Base-by-base conservation (phyloP, 2,113 vertebrate genomes). In the Numida meleagris region DNA sequence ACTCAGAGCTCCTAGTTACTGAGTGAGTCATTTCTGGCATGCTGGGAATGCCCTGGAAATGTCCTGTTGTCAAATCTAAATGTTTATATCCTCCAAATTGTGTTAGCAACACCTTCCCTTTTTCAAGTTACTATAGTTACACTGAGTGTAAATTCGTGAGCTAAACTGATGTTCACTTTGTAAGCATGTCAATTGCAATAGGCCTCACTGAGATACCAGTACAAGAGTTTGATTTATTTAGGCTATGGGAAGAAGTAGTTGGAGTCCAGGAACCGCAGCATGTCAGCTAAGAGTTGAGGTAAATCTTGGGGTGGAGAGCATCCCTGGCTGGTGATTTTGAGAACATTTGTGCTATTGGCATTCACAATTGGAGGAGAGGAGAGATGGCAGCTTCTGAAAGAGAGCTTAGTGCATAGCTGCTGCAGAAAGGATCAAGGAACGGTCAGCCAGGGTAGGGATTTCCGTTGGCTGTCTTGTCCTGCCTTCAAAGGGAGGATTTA, bases 111-210 rank as follows among this genome's bases (percentile, higher is more conserved):
- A 55, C 48, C 16, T 48, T 19, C 2, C 13, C 23, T 55, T 0
- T 75, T 75, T 71, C 40, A n/a, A 40, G 13, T 13, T 43, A 27
- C 66, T 58, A 36, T 14, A 11, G 12, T 57, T 58, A 11, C 4
- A 7, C 31, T 14, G 76, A 9, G 15, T 11, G 36, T 38, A 38
- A 38, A 62, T 25, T 62, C 21, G 25, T 25, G 24, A 38, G 25
- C 36, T 62, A 62, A 62, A 38, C 36, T 62, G 36, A 3, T 33
- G 45, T 19, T 72, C 7, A 5, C 29, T 42, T n/a, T 43, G 48
- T 42, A 29, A 62, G 7, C 6, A 13, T 24, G 2, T 11, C 3
- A 4, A 1, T 31, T 45, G 42, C 1, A 1, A 5, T 10, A 23
- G 19, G 23, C 8, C 33, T 68, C n/a, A n/a, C 17, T 27, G 66